Evolutionary conservation across 2,113 vertebrate species (phyloP).

Genomic region (Hyperopisus bebe): DNA sequence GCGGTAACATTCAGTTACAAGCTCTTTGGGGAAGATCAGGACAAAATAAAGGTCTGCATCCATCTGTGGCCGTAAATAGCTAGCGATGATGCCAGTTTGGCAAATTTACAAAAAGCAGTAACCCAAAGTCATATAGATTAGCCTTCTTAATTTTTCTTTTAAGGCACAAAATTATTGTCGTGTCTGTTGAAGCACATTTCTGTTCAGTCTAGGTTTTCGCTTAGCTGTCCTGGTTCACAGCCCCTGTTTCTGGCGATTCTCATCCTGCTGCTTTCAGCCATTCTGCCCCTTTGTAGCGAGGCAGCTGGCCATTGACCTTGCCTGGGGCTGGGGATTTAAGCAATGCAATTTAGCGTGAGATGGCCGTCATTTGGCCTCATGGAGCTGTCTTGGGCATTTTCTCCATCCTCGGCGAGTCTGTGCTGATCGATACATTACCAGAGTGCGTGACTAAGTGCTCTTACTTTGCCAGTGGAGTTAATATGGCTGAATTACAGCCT

Average conservation of each 20-base stretch:
- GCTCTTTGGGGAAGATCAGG: neutral
- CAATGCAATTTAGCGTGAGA: constrained; percentile 52
- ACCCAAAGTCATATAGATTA: neutral
- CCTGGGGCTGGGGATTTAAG: constrained; percentile 33
- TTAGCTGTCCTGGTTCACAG: neutral
- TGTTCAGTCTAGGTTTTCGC: neutral
- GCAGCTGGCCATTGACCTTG: constrained; percentile 50
- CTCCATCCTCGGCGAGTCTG: constrained; percentile 44
- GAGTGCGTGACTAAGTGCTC: constrained; percentile 58
- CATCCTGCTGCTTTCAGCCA: constrained; percentile 26
- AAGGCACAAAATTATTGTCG: neutral
- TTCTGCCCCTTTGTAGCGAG: constrained; percentile 35
- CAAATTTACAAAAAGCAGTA: neutral
- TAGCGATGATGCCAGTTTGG: neutral
- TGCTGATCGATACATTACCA: constrained; percentile 54
- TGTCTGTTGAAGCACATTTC: neutral
- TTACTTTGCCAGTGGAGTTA: constrained; percentile 36
- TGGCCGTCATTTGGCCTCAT: constrained; percentile 58
- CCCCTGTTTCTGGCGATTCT: neutral
- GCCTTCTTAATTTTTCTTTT: neutral
- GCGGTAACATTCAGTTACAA: neutral
- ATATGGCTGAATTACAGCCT: constrained; percentile 36
- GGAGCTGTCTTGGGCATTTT: constrained; percentile 53
- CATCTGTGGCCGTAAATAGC: neutral
- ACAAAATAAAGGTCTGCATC: neutral